Percentiles rank a stretch among this genome's conserved stretches.
phyloP scores from a whole-genome alignment of 35 echinoderm and acorn worm species.

The Heliocidaris erythrogramma region DNA sequence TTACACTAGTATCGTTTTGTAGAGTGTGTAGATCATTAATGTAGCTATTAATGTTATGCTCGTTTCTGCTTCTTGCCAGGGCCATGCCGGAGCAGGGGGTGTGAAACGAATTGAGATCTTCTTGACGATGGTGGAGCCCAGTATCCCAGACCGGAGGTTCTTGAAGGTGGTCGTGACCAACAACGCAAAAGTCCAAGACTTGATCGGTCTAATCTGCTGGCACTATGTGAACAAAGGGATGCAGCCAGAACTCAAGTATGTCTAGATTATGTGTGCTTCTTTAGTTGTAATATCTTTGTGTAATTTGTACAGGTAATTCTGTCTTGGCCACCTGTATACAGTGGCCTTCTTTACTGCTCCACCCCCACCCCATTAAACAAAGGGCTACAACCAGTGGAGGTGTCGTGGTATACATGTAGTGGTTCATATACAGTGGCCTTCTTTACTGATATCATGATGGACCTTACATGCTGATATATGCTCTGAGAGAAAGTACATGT shows the following conservation, averaged over 20 bases:
- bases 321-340: not conserved
- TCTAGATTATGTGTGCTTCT: not conserved
- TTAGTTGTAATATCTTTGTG: not conserved
- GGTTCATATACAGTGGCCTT: too few species aligned
- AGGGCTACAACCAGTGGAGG: too few species aligned
- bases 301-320: not conserved
- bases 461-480: too few species aligned
- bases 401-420: too few species aligned
- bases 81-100: slow-evolving; percentile 66
- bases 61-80: slow-evolving; percentile 37
- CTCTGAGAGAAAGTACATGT: too few species aligned
- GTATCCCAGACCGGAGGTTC: slow-evolving; percentile 67
- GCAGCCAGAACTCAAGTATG: slow-evolving; percentile 76
- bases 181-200: slow-evolving; percentile 81
- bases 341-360: too few species aligned
- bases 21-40: too few species aligned
- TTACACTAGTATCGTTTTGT: too few species aligned
- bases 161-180: slow-evolving; percentile 71
- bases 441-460: too few species aligned
- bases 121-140: slow-evolving; percentile 82
- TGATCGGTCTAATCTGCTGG: slow-evolving; percentile 98
- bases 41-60: not conserved
- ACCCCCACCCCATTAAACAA: too few species aligned
- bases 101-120: slow-evolving; percentile 94
- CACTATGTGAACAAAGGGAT: slow-evolving; percentile 91